A percentile compares a stretch with the other conserved stretches of the same genome.
These are phyloP conservation scores for Trididemnum clinides DNA, from an alignment of 23 tunicate species.

Conservation along the genomic window DNA sequence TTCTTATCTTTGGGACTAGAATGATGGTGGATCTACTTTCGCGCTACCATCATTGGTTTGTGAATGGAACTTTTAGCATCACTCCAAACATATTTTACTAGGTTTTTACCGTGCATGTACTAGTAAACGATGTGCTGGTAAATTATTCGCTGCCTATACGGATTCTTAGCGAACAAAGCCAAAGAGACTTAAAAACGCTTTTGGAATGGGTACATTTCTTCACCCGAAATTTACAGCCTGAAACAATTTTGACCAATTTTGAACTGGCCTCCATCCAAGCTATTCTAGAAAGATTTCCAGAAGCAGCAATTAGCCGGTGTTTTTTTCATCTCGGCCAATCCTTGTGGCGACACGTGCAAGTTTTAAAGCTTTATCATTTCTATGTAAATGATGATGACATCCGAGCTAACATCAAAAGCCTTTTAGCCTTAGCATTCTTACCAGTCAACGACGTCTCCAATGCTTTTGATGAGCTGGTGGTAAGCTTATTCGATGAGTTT, in stretches of 20 bases:
- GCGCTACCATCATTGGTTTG: background rate
- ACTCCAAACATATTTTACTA: conserved; percentile 3
- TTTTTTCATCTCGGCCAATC: conserved; percentile 24
- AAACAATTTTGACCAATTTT: conserved; percentile 10
- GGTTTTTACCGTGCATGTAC: conserved; percentile 20
- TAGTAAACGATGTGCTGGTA: background rate
- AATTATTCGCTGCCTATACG: conserved; percentile 6
- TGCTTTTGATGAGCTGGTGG: conserved; percentile 28
- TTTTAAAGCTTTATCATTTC: background rate
- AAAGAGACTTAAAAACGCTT: conserved; percentile 4
- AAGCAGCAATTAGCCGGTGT: conserved; percentile 9
- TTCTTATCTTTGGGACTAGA: background rate
- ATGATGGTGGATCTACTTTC: too few species aligned
- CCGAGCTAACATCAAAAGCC: conserved; percentile 8
- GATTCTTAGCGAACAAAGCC: background rate
- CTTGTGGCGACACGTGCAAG: conserved; percentile 31
- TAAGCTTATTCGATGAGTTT: background rate
- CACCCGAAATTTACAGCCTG: conserved; percentile 1
- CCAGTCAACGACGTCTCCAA: conserved; percentile 15
- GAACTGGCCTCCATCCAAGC: conserved; percentile 23
- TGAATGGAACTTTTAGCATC: background rate
- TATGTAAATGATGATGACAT: conserved; percentile 4
- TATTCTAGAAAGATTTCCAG: conserved; percentile 7
- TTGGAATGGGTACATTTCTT: background rate
- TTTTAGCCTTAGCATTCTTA: conserved; percentile 18